Evolutionary conservation across 2,113 vertebrate genomes (phyloP).

Genomic region (Myrmecophaga tridactyla): DNA sequence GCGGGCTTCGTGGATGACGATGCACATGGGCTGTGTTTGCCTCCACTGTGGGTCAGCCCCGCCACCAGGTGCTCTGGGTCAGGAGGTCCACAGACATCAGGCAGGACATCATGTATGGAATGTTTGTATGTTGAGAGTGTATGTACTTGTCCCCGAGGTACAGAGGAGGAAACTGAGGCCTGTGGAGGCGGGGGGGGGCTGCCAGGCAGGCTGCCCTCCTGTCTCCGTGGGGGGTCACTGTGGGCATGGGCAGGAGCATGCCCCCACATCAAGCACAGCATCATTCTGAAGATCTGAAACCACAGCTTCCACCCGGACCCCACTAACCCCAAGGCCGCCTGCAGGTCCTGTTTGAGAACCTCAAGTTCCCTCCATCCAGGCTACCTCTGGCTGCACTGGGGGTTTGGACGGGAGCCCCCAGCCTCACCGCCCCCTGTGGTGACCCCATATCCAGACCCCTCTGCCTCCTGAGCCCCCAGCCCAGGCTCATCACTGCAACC

Average conservation of each 20-base stretch:
- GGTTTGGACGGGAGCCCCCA: slow-evolving; percentile 63
- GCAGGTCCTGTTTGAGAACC: slow-evolving; percentile 88
- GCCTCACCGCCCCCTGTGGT: background rate
- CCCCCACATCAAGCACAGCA: slow-evolving; percentile 74
- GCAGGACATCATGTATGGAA: no score
- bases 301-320: slow-evolving; percentile 84
- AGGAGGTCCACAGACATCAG: background rate
- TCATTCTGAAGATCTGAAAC: slow-evolving; percentile 86
- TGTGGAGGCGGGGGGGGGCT: rapidly evolving
- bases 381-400: slow-evolving; percentile 85
- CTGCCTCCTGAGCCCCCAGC: background rate
- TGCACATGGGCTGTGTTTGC: slow-evolving; percentile 84
- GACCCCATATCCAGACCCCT: background rate
- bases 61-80: no score
- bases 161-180: background rate
- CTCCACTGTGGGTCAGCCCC: slow-evolving; percentile 80
- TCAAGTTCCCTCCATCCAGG: slow-evolving; percentile 87
- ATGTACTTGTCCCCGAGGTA: background rate
- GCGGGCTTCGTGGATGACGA: slow-evolving; percentile 85
- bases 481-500: background rate
- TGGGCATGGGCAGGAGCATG: slow-evolving; percentile 87
- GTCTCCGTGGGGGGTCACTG: slow-evolving; percentile 81
- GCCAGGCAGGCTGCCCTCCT: background rate
- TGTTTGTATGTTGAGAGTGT: no score
- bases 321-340: slow-evolving; percentile 86